Evolutionary conservation across 1,140 invertebrate genomes (phyloP).

Genomic region (Pinna nobilis): DNA sequence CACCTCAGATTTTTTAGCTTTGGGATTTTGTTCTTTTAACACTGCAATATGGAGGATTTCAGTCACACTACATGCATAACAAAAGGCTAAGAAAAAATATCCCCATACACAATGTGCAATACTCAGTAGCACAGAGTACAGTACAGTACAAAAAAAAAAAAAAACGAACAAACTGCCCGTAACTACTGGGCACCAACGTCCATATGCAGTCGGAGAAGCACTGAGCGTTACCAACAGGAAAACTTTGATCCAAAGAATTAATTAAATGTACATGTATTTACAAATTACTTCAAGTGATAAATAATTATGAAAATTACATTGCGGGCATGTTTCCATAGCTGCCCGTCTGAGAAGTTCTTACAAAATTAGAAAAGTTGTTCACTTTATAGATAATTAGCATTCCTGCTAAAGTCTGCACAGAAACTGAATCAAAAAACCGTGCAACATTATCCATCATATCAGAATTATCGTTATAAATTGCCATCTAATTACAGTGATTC

Average conservation of each 20-base stretch:
- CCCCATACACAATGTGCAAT: neutral
- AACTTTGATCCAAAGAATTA: too few relatives aligned
- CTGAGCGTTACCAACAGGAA: too few relatives aligned
- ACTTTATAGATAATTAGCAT: neutral
- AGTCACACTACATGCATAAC: constrained; percentile 14
- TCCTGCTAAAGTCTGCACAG: neutral
- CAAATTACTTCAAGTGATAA: neutral
- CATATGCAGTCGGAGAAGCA: too few relatives aligned
- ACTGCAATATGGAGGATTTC: constrained; percentile 2
- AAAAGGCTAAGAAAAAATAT: constrained; percentile 5
- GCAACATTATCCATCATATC: constrained; percentile 1
- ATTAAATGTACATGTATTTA: neutral
- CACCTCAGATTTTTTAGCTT: neutral
- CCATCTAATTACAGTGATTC: neutral
- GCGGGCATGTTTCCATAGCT: too few relatives aligned
- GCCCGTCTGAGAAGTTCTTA: neutral
- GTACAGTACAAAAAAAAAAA: constrained; percentile 12
- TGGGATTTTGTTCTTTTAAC: constrained; percentile 3
- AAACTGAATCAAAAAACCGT: neutral
- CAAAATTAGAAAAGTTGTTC: neutral
- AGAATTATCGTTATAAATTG: neutral
- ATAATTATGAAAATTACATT: neutral
- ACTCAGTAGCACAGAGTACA: constrained; percentile 5
- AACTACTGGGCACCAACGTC: too few relatives aligned
- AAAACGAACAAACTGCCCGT: constrained; percentile 9